Conservation (phyloP, 2,888 invertebrate genomes). For the Teinopalpus imperialis region DNA sequence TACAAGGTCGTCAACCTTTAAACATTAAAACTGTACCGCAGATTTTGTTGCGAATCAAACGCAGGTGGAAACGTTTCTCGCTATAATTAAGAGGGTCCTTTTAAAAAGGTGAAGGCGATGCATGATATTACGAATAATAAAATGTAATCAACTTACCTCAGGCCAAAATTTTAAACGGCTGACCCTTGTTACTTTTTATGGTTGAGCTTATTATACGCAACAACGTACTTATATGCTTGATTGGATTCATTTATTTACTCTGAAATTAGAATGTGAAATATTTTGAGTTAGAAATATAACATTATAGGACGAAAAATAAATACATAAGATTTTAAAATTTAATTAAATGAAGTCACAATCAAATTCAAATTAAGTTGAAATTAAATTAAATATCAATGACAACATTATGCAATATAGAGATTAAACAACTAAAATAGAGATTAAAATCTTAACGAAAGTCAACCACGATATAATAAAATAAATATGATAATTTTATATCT, state of each 20-base stretch:
- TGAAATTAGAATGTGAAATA: no score
- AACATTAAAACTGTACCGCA: not conserved
- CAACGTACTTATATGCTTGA: slow-evolving; percentile 12
- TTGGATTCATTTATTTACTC: slow-evolving; percentile 13
- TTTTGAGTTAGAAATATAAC: no score
- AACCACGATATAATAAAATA: no score
- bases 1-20: not conserved
- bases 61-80: slow-evolving; percentile 1
- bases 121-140: slow-evolving; percentile 23
- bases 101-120: slow-evolving; percentile 16
- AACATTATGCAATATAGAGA: no score
- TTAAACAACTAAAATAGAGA: no score
- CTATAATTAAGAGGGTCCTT: slow-evolving; percentile 17
- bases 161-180: slow-evolving; percentile 21
- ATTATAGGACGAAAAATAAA: no score
- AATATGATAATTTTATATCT: no score
- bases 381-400: no score
- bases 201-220: slow-evolving; percentile 19
- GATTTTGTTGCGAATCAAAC: slow-evolving; percentile 8
- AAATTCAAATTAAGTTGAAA: no score
- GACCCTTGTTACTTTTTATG: slow-evolving; percentile 27
- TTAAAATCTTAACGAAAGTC: no score
- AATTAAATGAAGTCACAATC: no score
- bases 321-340: no score
- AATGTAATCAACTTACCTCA: slow-evolving; percentile 23